Evolutionary conservation across 2,797 vertebrate genomes (phyloP).

Genomic region (Synanceia verrucosa): DNA sequence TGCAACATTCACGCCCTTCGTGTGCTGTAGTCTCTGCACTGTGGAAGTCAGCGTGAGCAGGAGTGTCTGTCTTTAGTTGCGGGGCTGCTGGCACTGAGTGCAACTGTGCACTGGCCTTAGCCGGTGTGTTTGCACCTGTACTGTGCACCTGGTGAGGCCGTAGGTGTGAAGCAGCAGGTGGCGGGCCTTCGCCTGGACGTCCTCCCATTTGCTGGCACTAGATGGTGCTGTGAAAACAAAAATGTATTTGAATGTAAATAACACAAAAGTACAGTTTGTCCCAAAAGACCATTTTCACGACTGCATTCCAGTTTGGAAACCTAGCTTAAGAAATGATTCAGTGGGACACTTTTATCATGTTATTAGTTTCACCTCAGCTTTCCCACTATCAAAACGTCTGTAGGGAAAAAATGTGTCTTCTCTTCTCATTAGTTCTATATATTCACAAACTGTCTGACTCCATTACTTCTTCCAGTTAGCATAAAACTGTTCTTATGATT

Average conservation of each 20-base stretch:
- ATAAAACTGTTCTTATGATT: too few relatives aligned
- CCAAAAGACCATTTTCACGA: fast-evolving
- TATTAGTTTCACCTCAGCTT: background rate
- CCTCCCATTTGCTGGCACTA: constrained; percentile 91
- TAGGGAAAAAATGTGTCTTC: background rate
- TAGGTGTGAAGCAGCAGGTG: constrained; percentile 90
- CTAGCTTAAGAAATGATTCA: background rate
- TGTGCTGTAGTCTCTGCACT: background rate
- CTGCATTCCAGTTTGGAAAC: background rate
- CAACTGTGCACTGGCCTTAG: constrained; percentile 84
- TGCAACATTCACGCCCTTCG: background rate
- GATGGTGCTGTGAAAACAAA: constrained; percentile 84
- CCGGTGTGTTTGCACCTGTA: constrained; percentile 93
- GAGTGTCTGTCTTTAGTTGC: constrained; percentile 75
- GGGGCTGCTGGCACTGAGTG: constrained; percentile 84
- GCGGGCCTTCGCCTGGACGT: constrained; percentile 91
- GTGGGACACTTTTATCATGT: background rate
- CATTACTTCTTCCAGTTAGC: background rate
- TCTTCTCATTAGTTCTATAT: background rate
- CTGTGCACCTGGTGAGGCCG: constrained; percentile 90
- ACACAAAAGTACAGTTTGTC: background rate
- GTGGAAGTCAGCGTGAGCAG: background rate
- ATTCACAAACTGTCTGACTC: background rate
- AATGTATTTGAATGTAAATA: background rate
- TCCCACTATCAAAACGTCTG: background rate